These are phyloP conservation scores for Pseudopleuronectes americanus DNA, from an alignment of 2,797 vertebrate species.

Conservation along the genomic window DNA sequence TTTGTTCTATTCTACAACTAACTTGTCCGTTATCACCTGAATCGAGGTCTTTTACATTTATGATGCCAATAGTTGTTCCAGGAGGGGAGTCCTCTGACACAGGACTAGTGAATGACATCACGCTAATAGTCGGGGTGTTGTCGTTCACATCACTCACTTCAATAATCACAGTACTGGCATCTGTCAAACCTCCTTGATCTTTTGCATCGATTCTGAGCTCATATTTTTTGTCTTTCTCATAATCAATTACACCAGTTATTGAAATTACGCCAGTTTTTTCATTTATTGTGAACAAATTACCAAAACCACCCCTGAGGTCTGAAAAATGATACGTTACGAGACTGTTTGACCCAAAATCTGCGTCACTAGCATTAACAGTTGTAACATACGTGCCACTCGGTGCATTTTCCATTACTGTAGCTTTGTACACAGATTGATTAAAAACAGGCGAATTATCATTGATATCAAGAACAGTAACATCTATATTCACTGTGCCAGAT, in stretches of 20 bases:
- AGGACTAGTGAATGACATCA: slow-evolving; percentile 54
- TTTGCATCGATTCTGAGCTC: slow-evolving; percentile 52
- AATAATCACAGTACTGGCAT: slow-evolving; percentile 38
- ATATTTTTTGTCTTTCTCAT: slow-evolving; percentile 44
- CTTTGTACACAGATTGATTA: slow-evolving; percentile 58
- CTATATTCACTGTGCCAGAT: slow-evolving; percentile 62
- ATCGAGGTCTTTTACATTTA: slow-evolving; percentile 60
- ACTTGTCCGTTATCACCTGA: slow-evolving; percentile 58
- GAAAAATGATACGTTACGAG: background rate
- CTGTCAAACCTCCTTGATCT: slow-evolving; percentile 48
- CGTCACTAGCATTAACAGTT: slow-evolving; percentile 56
- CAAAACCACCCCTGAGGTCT: background rate
- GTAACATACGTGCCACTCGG: slow-evolving; percentile 15
- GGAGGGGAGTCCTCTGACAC: slow-evolving; percentile 44
- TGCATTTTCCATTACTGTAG: slow-evolving; percentile 41
- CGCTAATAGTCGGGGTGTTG: slow-evolving; percentile 35
- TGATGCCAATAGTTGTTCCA: slow-evolving; percentile 48
- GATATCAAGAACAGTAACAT: slow-evolving; percentile 36
- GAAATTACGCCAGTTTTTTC: background rate
- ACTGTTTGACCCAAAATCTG: slow-evolving; percentile 47
- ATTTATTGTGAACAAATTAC: background rate
- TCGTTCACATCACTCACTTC: slow-evolving; percentile 54
- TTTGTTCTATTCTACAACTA: slow-evolving; percentile 46
- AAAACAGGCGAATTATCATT: slow-evolving; percentile 69
- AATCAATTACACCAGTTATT: slow-evolving; percentile 19